Base-by-base conservation (phyloP, 2,113 vertebrate genomes). In the Apistogramma diplotaenia region DNA sequence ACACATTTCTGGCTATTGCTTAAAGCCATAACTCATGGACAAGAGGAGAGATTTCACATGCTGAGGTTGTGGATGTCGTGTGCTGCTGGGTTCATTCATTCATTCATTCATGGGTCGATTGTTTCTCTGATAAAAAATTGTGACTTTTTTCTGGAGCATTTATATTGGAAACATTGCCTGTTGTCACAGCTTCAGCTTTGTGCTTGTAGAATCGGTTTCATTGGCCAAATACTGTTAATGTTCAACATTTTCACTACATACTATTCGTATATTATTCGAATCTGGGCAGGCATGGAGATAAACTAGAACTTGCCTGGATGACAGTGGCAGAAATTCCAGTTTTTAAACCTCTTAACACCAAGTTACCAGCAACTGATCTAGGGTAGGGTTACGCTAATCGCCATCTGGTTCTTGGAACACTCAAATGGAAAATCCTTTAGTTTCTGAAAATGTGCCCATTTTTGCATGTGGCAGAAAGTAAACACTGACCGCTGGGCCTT, bases 261-360 rank as follows among this genome's bases (percentile, higher is more conserved):
- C 33, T 33, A 19, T 8, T 1, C 43, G 8, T n/a, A 7, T n/a
- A 4, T 53, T n/a, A n/a, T 70, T 6, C 12, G 40, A 49, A 3
- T 3, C 27, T 27, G 29, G 65, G 25, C 6, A 0, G 23, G 29
- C 43, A 49, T 49, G 65, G 3, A n/a, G 19, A 43, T 3, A 70
- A 70, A 70, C 65, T 70, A 25, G 51, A 27, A 51, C 65, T 51
- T 0, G 65, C 19, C 0, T 51, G 40, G 62, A 67, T 46, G 62
- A 46, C 62, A 19, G 37, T 19, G 62, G 62, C 25, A 70, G 43
- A n/a, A 31, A 51, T 49, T 51, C 15, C 11, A 46, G 15, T 27
- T 70, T 1, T 0, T 18, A 0, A 67, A 70, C 49, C 16, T 70
- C 25, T 29, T 70, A 0, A 1, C 16, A 70, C 27, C 62, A 0